Base-by-base conservation (phyloP, 2,888 invertebrate species). In the Danaus chrysippus region DNA sequence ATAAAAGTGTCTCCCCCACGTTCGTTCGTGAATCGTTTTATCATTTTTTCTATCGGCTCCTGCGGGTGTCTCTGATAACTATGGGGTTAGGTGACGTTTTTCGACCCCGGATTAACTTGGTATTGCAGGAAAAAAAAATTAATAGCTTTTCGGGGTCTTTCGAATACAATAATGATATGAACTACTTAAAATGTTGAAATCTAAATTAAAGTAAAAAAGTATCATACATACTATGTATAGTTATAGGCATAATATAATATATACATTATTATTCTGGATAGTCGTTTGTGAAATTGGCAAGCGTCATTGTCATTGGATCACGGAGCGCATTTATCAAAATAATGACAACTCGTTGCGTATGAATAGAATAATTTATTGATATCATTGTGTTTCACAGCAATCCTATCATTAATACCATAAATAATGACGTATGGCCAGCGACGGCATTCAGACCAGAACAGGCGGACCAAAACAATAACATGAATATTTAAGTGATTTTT, bases 41-140 rank as follows among this genome's bases (percentile, higher is more conserved):
- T 76, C 75, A 73, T 86, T 83, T 86, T 86, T 85, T 81, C 79
- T 82, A 87, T 83, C 82, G 78, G 73, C 68, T 66, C 68, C 71
- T 65, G 67, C 70, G 69, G 70, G 72, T 69, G 63, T 70, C 68
- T 70, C 70, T 69, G 79, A 79, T 79, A 79, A 76, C 77, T 72
- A 72, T 73, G 79, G 84, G 83, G 82, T 79, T 77, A 77, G 79
- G 76, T 78, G 84, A 83, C 84, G 84, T 84, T 83, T 85, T 82
- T 83, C 83, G 78, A 77, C 77, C 77, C 75, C 70, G 87, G 87
- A 87, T 87, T 86, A 88, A 81, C 82, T 79, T 72, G 69, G 77
- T 76, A 76, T 75, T 78, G 82, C 75, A 78, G 75, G 74, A 71
- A 73, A 82, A 84, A 86, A 83, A 83, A 86, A 71, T 81, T 84